Base-by-base conservation (phyloP, 2,888 invertebrate genomes). In the Coleophora flavipennella region DNA sequence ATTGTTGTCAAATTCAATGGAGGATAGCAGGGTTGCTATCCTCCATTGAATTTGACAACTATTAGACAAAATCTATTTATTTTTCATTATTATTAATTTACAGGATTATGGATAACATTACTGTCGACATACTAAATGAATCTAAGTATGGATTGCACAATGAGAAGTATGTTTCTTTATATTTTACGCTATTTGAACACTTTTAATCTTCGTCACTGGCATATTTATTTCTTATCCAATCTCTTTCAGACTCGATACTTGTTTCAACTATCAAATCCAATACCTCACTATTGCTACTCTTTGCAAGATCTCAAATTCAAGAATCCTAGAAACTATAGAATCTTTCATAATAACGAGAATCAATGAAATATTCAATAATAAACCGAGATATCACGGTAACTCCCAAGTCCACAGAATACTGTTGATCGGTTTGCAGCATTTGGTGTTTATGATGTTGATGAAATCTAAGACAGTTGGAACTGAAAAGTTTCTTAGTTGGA, bases 331-430 rank as follows among this genome's bases (percentile, higher is more conserved):
- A 10, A 55, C 50, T 3, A 57, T 83, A 9, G 49, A 51, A 1
- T 45, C 50, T n/a, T 60, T 67, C 2, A 68, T 79, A 12, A 70
- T 49, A 7, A 59, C 54, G n/a, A 73, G 61, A 52, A 56, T 78
- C 3, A 67, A 76, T 35, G 55, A 61, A 2, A 49, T 58, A 9
- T 68, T 83, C 33, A 70, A 63, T 43, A 70, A 66, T 20, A 83
- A 78, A 49, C 67, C 64, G 39, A 63, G 84, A 33, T 85, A 85
- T 45, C 81, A 85, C 37, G 75, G 69, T 0, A 76, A 80, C 46
- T 81, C 81, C 0, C 66, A 72, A 14, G 45, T 62, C 1, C 84
- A 85, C 45, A 67, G 73, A 45, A 49, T 63, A n/a, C 46, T 85
- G 11, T 57, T 75, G 36, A 59, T 57, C 9, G 63, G 64, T 1